Evolutionary conservation across 2,888 invertebrate genomes (phyloP).

Genomic region (Tetragonisca angustula): DNA sequence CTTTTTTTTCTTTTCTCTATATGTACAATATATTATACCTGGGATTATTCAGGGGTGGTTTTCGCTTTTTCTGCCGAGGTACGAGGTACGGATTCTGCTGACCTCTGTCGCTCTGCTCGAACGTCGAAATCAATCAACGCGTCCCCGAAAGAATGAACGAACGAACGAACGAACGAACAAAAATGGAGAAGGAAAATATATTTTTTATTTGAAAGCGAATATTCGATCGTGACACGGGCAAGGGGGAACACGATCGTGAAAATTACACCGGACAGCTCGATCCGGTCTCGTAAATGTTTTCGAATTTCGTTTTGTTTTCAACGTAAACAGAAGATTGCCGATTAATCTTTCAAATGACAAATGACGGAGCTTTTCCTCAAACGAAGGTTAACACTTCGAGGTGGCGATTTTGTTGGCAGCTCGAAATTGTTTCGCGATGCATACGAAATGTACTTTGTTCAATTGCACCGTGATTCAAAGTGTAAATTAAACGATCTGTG

Average conservation of each 20-base stretch:
- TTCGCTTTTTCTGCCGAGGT: slow-evolving; percentile 74
- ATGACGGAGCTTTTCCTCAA: neutral
- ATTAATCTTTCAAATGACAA: neutral
- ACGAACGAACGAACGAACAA: neutral
- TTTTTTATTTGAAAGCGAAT: neutral
- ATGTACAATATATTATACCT: slow-evolving; percentile 72
- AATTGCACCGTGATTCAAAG: no score
- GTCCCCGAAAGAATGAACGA: neutral
- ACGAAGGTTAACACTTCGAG: neutral
- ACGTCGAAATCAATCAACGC: slow-evolving; percentile 22
- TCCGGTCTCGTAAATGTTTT: neutral
- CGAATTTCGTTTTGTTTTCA: neutral
- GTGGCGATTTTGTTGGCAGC: neutral
- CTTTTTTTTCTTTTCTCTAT: slow-evolving; percentile 35
- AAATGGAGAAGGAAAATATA: neutral
- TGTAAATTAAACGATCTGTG: no score
- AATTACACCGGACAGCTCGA: neutral
- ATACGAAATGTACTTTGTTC: no score
- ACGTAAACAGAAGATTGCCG: no score
- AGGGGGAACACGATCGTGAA: neutral
- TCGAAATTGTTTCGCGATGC: no score
- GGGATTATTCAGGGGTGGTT: slow-evolving; percentile 66
- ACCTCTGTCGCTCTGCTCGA: slow-evolving; percentile 71
- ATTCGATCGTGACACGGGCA: no score
- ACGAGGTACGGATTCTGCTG: slow-evolving; percentile 71